Evolutionary conservation across 2,888 invertebrate species (phyloP).

Genomic region (Unio pictorum): DNA sequence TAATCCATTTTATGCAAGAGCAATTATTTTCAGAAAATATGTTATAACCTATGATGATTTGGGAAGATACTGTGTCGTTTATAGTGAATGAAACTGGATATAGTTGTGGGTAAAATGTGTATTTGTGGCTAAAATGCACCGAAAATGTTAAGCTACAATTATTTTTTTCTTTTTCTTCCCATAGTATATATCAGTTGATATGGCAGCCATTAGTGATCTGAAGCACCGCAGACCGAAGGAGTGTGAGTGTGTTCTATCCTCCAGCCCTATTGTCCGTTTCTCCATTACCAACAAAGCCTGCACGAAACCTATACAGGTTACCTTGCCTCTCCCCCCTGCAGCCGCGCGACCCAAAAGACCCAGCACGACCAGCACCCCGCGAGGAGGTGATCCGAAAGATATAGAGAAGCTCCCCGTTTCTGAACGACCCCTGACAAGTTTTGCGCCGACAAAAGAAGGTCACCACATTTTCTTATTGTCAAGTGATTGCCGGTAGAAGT

Average conservation of each 20-base stretch:
- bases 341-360: slow-evolving; percentile 48
- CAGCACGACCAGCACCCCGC: slow-evolving; percentile 37
- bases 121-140: not conserved
- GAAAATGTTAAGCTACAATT: not conserved
- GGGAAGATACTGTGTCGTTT: too few species aligned
- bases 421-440: slow-evolving; percentile 25
- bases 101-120: not conserved
- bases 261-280: slow-evolving; percentile 54
- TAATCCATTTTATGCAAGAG: too few species aligned
- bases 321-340: slow-evolving; percentile 57
- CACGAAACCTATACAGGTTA: slow-evolving; percentile 50
- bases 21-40: too few species aligned
- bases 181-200: slow-evolving; percentile 62
- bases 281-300: slow-evolving; percentile 33
- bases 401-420: slow-evolving; percentile 24
- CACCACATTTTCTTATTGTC: not conserved
- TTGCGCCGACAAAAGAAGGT: slow-evolving; percentile 21
- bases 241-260: slow-evolving; percentile 47
- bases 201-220: slow-evolving; percentile 51
- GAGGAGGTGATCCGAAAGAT: slow-evolving; percentile 10
- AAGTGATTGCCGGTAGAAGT: too few species aligned
- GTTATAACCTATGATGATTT: too few species aligned
- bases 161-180: not conserved
- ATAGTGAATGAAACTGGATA: too few species aligned
- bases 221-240: slow-evolving; percentile 37